Evolutionary conservation across 2,797 vertebrate genomes (phyloP).

Genomic region (Coregonus ussuriensis): DNA sequence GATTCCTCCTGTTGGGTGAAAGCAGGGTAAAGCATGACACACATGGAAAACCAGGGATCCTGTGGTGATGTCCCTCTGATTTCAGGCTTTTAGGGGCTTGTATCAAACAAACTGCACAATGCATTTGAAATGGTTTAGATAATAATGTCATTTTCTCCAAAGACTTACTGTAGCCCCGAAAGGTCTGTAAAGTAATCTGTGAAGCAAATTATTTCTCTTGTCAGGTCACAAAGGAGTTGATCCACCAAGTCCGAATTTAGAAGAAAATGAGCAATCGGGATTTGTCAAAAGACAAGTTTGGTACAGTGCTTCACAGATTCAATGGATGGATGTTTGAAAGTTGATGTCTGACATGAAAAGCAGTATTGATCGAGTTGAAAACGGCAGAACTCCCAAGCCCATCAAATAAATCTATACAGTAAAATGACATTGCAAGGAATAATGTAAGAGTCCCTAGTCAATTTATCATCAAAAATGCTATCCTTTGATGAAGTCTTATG

Average conservation of each 20-base stretch:
- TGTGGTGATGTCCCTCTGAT: constrained; percentile 66
- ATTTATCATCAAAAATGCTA: constrained; percentile 31
- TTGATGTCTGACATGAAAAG: constrained; percentile 73
- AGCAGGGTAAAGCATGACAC: constrained; percentile 77
- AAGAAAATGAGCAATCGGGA: constrained; percentile 17
- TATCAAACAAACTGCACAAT: constrained; percentile 47
- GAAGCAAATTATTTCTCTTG: constrained; percentile 70
- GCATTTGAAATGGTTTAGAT: constrained; percentile 40
- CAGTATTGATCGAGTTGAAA: constrained; percentile 62
- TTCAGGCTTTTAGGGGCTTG: constrained; percentile 73
- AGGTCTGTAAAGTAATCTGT: constrained; percentile 74
- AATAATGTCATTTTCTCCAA: constrained; percentile 41
- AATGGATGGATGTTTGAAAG: constrained; percentile 62
- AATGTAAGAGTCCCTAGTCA: constrained; percentile 42
- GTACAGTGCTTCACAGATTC: constrained; percentile 76
- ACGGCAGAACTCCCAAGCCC: constrained; percentile 41
- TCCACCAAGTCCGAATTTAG: constrained; percentile 11
- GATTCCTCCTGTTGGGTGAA: constrained; percentile 80
- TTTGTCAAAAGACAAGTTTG: constrained; percentile 45
- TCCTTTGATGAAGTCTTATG: background rate
- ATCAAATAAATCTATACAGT: constrained; percentile 56
- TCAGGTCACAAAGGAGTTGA: constrained; percentile 26
- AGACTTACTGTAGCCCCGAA: constrained; percentile 66
- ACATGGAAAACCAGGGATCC: constrained; percentile 71
- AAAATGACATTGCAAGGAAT: constrained; percentile 52